phyloP scores from a whole-genome alignment of 2,113 vertebrate genomes.

The Maccullochella peelii region DNA sequence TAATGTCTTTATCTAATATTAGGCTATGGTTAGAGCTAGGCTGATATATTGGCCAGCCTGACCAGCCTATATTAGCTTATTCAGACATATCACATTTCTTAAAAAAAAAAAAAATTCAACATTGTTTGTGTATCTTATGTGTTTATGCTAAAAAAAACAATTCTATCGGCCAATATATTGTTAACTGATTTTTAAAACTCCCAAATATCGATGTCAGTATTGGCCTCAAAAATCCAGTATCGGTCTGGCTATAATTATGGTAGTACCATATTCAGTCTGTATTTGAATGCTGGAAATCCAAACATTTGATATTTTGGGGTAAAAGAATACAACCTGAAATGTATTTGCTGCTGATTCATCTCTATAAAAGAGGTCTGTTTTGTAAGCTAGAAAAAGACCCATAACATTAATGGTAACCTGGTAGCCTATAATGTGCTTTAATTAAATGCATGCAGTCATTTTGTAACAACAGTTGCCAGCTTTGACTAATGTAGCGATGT shows the following conservation, averaged over 20 bases:
- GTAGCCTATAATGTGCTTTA: constrained; percentile 32
- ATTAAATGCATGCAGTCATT: constrained; percentile 30
- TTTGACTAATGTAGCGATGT: constrained; percentile 52
- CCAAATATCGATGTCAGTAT: not conserved
- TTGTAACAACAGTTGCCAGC: constrained; percentile 1
- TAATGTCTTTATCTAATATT: not conserved
- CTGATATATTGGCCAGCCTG: not conserved
- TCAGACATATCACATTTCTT: not conserved
- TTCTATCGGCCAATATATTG: not conserved
- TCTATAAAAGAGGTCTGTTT: constrained; percentile 7
- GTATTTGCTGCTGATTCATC: constrained; percentile 1
- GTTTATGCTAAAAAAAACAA: not conserved
- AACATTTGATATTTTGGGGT: not conserved
- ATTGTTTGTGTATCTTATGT: not conserved
- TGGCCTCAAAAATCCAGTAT: not conserved
- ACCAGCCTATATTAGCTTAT: not conserved
- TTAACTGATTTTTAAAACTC: not conserved
- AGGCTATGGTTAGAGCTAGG: not conserved
- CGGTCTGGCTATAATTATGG: not conserved
- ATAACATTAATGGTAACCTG: constrained; percentile 15
- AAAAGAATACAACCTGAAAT: not conserved
- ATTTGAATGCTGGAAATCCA: not conserved
- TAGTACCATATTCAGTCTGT: not conserved
- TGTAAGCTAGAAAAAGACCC: constrained; percentile 12
- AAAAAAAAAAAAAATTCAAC: not conserved